A percentile compares a stretch with the other conserved stretches of the same genome.
These are phyloP conservation scores for Sinotaia quadrata DNA, from an alignment of 2,888 invertebrate genomes.

Conservation along the genomic window DNA sequence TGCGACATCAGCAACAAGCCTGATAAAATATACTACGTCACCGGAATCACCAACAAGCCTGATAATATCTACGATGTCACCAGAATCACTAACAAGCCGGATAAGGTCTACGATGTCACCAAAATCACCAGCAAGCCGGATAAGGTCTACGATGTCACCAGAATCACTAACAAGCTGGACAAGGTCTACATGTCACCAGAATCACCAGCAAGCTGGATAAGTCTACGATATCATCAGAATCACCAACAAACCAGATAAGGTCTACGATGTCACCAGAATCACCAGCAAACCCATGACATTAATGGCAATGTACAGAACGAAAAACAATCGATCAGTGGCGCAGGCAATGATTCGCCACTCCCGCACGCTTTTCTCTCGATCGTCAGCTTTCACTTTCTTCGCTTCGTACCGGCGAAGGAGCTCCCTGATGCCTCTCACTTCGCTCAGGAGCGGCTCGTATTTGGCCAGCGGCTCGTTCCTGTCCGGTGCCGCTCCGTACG, in stretches of 20 bases:
- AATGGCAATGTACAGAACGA: conserved; percentile 59
- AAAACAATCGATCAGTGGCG: conserved; percentile 65
- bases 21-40: no score
- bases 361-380: conserved; percentile 52
- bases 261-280: conserved; percentile 49
- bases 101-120: not conserved
- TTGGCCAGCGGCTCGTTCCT: not conserved
- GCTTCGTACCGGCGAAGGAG: conserved; percentile 60
- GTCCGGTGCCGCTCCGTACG: conserved; percentile 4
- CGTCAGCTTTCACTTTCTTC: conserved; percentile 54
- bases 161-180: no score
- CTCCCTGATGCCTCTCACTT: conserved; percentile 58
- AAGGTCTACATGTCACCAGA: no score
- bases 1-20: no score
- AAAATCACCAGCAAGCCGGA: no score
- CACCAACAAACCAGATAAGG: not conserved
- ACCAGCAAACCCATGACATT: conserved; percentile 58
- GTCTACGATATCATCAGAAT: not conserved
- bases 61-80: no score
- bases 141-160: no score
- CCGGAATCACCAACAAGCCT: no score
- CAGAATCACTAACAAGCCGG: no score
- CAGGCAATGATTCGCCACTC: conserved; percentile 68
- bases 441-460: conserved; percentile 41
- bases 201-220: no score